Conservation (phyloP, 2,113 vertebrate genomes). For the Morphnarchus princeps region DNA sequence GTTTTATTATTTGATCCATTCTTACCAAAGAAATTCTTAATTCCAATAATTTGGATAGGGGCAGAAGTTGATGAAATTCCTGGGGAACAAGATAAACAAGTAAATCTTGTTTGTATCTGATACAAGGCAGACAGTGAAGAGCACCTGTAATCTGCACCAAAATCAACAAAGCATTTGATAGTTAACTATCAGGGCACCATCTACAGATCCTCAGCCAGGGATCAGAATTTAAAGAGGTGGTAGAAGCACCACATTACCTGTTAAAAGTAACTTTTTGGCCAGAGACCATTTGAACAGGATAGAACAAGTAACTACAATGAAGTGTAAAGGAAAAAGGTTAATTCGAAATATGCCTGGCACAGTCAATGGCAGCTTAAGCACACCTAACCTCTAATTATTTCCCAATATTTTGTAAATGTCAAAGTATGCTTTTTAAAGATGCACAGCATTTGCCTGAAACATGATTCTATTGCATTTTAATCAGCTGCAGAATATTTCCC, state of each 20-base stretch:
- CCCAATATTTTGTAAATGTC: neutral
- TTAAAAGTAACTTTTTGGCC: neutral
- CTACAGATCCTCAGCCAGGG: neutral
- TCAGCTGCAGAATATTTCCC: neutral
- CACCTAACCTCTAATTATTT: neutral
- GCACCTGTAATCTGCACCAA: neutral
- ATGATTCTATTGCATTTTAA: neutral
- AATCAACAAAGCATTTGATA: neutral
- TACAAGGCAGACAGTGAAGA: neutral
- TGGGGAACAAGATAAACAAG: accelerated
- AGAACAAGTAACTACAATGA: neutral
- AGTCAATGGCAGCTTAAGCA: neutral
- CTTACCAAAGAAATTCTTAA: neutral
- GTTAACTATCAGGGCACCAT: neutral
- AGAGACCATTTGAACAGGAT: neutral
- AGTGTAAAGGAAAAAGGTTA: neutral
- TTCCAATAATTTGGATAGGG: neutral
- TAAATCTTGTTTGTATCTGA: neutral
- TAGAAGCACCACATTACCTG: accelerated
- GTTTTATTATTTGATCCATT: neutral
- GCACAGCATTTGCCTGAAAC: neutral
- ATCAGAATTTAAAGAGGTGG: neutral
- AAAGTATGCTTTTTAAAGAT: neutral
- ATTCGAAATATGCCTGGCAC: neutral
- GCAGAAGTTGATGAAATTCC: neutral